A percentile compares a stretch with the other conserved stretches of the same genome.
Conservation (phyloP, 2,888 invertebrate genomes). For the Mythimna impura region DNA sequence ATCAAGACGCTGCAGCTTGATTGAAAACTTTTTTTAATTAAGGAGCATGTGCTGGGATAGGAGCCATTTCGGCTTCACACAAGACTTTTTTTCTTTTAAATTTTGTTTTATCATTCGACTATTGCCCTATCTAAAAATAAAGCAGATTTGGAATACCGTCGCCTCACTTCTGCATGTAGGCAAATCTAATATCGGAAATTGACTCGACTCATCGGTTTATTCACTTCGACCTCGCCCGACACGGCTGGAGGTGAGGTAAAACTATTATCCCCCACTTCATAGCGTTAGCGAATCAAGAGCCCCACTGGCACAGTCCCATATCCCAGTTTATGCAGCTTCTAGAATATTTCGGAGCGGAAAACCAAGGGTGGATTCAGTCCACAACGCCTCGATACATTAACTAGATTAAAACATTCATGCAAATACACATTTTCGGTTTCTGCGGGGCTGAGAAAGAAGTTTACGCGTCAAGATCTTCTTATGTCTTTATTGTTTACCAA, state of each 20-base stretch:
- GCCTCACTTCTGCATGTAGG: constrained; percentile 75
- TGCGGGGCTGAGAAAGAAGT: constrained; percentile 18
- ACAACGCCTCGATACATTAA: constrained; percentile 14
- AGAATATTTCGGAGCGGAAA: constrained; percentile 7
- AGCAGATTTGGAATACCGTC: constrained; percentile 69
- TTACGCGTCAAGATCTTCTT: constrained; percentile 33
- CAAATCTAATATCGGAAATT: constrained; percentile 88
- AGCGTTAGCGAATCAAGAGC: constrained; percentile 72
- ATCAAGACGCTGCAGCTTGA: constrained; percentile 49
- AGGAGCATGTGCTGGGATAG: no score
- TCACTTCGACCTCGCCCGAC: constrained; percentile 80
- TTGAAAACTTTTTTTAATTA: constrained; percentile 45
- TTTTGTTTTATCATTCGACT: constrained; percentile 29
- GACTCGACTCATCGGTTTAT: constrained; percentile 83
- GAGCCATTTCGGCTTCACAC: no score
- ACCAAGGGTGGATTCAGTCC: neutral
- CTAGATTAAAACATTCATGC: constrained; percentile 26
- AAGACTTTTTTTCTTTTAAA: no score
- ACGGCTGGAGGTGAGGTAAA: constrained; percentile 78
- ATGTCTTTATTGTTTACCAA: constrained; percentile 47
- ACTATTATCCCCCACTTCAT: constrained; percentile 78
- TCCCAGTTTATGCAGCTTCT: constrained; percentile 36
- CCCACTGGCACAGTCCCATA: constrained; percentile 49
- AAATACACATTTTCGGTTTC: constrained; percentile 21
- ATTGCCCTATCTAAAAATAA: constrained; percentile 69